Conservation (phyloP, 92 coral and sea anemone genomes). For the Anthopleura xanthogrammica region DNA sequence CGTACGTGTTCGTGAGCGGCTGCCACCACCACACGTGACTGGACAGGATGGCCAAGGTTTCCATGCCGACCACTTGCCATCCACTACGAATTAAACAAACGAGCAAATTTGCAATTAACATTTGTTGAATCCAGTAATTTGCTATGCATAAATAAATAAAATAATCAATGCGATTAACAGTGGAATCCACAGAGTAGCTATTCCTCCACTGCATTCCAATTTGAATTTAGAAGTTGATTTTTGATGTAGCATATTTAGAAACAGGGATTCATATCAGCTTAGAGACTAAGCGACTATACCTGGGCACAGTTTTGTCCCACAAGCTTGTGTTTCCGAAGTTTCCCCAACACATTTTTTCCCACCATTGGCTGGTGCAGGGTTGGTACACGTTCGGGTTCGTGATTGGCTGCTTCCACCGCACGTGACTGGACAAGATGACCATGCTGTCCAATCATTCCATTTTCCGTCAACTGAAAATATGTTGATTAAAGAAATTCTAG, state of each 20-base stretch:
- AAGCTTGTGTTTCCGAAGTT: background rate
- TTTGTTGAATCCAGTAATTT: too few species aligned
- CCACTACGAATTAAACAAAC: slow-evolving; percentile 11
- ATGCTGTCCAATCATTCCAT: background rate
- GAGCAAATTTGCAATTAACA: too few species aligned
- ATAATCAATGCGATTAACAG: too few species aligned
- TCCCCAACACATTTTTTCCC: slow-evolving; percentile 14
- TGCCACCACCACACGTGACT: too few species aligned
- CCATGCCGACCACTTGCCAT: slow-evolving; percentile 32
- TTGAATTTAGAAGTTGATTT: too few species aligned
- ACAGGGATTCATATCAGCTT: too few species aligned
- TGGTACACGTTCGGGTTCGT: slow-evolving; percentile 33
- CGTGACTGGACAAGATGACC: slow-evolving; percentile 12
- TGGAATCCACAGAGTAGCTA: too few species aligned
- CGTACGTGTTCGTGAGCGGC: too few species aligned
- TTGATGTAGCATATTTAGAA: too few species aligned
- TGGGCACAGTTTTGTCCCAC: slow-evolving; percentile 5
- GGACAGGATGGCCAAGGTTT: background rate
- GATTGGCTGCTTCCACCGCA: slow-evolving; percentile 23
- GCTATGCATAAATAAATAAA: too few species aligned
- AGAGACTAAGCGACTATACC: background rate
- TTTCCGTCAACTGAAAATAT: slow-evolving; percentile 2
- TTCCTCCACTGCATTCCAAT: too few species aligned
- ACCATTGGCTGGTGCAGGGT: slow-evolving; percentile 41
- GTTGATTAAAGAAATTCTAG: too few species aligned